Conservation (phyloP, 2,888 invertebrate species). For the Drosophila cracens region DNA sequence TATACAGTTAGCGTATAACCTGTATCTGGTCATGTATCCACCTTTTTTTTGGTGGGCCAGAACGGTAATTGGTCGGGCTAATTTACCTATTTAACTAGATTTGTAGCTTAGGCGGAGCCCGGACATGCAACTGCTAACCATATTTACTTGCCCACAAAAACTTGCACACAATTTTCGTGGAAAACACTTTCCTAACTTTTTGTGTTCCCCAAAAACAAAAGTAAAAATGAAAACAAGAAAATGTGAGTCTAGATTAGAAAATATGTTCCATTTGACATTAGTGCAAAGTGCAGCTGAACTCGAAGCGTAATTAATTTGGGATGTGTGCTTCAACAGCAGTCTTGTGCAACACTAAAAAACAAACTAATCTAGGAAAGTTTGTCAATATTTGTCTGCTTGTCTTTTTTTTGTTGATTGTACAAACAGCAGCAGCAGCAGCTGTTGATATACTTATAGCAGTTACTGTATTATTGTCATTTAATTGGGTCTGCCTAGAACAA, state of each 20-base stretch:
- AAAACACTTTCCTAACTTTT: constrained; percentile 58
- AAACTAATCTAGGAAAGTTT: constrained; percentile 36
- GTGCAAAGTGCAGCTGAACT: constrained; percentile 64
- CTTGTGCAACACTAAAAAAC: constrained; percentile 25
- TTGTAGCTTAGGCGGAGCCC: constrained; percentile 35
- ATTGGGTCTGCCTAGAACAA: constrained; percentile 13
- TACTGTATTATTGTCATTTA: constrained; percentile 31
- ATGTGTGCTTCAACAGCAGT: constrained; percentile 12
- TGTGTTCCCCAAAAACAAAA: not conserved
- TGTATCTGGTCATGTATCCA: constrained; percentile 49
- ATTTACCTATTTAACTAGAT: constrained; percentile 77
- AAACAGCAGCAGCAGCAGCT: constrained; percentile 25
- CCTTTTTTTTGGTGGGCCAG: constrained; percentile 2
- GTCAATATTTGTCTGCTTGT: constrained; percentile 60
- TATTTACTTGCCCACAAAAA: constrained; percentile 39
- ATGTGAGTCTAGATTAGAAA: constrained; percentile 24
- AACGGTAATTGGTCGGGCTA: constrained; percentile 71
- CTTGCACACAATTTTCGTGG: constrained; percentile 56
- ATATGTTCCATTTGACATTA: constrained; percentile 38
- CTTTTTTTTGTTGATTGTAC: constrained; percentile 5
- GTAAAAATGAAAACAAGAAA: constrained; percentile 11
- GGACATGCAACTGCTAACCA: constrained; percentile 62
- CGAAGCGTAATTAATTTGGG: constrained; percentile 48
- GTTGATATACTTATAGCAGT: constrained; percentile 9
- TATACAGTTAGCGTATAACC: not conserved